A percentile compares a stretch with the other conserved stretches of the same genome.
These are phyloP conservation scores for Peromyscus aztecus DNA, from an alignment of 2,797 vertebrate genomes.

Conservation along the genomic window DNA sequence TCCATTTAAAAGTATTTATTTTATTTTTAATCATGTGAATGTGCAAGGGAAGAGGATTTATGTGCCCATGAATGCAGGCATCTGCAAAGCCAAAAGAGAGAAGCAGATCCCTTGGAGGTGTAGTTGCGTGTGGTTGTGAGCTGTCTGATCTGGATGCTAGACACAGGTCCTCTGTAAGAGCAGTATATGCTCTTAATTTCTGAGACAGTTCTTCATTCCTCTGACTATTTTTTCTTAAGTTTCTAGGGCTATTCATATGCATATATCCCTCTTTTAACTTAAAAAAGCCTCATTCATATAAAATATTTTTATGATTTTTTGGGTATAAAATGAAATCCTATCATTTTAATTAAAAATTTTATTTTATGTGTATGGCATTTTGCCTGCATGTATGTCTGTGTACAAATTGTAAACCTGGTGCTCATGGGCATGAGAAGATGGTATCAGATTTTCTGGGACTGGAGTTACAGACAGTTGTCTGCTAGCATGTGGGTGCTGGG, in stretches of 20 bases:
- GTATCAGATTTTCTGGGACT: neutral
- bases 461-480: neutral
- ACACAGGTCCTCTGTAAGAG: neutral
- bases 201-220: neutral
- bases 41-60: neutral
- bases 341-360: neutral
- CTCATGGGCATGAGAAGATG: neutral
- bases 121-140: neutral
- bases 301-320: slow-evolving; percentile 9
- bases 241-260: neutral
- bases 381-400: neutral
- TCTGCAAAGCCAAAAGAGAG: neutral
- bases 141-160: neutral
- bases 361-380: neutral
- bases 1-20: neutral
- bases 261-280: neutral
- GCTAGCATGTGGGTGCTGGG: neutral
- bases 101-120: neutral
- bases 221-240: neutral
- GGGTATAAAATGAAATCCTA: neutral
- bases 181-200: no score
- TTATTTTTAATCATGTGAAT: neutral
- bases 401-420: neutral
- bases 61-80: neutral
- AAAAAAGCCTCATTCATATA: neutral